Evolutionary conservation across 2,888 invertebrate species (phyloP).

Genomic region (Allolobophora icterica): DNA sequence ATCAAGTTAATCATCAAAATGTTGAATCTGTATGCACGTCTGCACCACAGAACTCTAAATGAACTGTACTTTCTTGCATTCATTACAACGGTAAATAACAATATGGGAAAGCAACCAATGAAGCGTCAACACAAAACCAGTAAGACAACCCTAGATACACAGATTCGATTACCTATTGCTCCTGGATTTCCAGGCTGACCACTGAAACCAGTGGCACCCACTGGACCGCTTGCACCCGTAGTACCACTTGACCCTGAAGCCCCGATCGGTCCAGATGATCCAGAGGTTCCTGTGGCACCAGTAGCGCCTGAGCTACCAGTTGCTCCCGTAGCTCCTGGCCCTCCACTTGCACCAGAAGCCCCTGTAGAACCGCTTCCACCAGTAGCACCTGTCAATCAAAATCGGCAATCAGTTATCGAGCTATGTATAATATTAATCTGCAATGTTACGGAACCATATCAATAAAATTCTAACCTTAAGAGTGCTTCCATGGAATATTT

Average conservation of each 20-base stretch:
- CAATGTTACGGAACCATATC: not conserved
- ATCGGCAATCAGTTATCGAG: not conserved
- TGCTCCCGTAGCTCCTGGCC: conserved; percentile 35
- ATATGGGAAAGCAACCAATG: not conserved
- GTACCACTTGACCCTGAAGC: conserved; percentile 25
- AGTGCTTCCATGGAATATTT: not conserved
- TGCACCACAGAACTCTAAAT: too few species aligned
- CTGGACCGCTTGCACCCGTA: conserved; percentile 28
- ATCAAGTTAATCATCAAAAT: too few species aligned
- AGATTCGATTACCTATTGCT: not conserved
- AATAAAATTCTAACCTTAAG: not conserved
- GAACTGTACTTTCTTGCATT: too few species aligned
- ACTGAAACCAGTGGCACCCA: conserved; percentile 33
- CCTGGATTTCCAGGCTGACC: conserved; percentile 29
- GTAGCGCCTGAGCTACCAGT: conserved; percentile 32
- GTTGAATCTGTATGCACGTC: too few species aligned
- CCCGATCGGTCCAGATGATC: conserved; percentile 41
- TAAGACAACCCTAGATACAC: not conserved
- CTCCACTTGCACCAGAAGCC: conserved; percentile 9
- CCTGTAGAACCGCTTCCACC: conserved; percentile 33
- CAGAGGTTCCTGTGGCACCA: conserved; percentile 41
- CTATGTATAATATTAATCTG: too few species aligned
- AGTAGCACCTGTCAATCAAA: conserved; percentile 26
- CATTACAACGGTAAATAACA: too few species aligned
- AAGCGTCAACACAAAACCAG: not conserved